Base-by-base conservation (phyloP, 2,888 invertebrate genomes). In the Scrobipalpa atriplicella region DNA sequence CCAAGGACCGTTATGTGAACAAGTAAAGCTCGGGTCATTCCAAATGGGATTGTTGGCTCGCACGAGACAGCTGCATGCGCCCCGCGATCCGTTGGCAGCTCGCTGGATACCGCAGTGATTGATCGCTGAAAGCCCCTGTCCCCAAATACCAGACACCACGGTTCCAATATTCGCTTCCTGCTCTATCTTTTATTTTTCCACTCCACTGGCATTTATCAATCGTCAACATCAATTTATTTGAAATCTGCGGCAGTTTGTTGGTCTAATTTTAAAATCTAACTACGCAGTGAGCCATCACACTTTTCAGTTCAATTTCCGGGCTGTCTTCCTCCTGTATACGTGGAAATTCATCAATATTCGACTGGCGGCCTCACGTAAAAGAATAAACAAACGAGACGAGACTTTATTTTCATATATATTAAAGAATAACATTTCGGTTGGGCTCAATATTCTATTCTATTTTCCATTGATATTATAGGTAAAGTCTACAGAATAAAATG, bases 101-200 rank as follows among this genome's bases (percentile, higher is more conserved):
- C 66, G 68, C 65, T 69, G 47, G 64, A 63, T 56, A 41, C 39
- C 60, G 7, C 67, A 71, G 69, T 75, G 74, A 76, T 72, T 69
- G 71, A 74, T 73, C 66, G 72, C 72, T 79, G 78, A 79, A 78
- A 82, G 72, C 74, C 18, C 67, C 71, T 70, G 66, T 70, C 71
- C 69, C 64, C 73, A 79, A 18, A 78, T 78, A 72, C 69, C 70
- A 66, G 62, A 62, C 64, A 63, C 36, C 19, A 36, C 61, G 13
- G n/a, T 39, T 16, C 16, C 61, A 29, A 41, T 21, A 19, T 16
- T 19, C 61, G 39, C 41, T 61, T 61, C 61, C 61, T 61, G 61
- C 41, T 61, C 41, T n/a, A 11, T 18, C 41, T 41, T 41, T 41
- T 39, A 16, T 61, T 18, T 58, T 16, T 7, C 29, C 16, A 16